Conservation (phyloP, 2,113 vertebrate genomes). For the Brachypodius melanocephalos region DNA sequence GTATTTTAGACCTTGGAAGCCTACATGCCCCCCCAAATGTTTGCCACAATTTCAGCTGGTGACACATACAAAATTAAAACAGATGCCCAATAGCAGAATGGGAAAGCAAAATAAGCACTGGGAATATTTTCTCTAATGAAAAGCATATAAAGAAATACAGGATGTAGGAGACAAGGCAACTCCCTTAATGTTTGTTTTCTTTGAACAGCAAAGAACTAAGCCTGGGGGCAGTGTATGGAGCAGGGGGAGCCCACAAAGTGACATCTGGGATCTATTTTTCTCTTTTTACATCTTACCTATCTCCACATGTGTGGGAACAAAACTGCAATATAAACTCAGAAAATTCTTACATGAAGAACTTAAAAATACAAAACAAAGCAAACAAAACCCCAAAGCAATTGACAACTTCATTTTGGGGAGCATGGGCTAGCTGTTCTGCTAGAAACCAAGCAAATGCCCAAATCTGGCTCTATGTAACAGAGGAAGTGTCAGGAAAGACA, state of each 20-base stretch:
- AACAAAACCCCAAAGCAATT: not conserved
- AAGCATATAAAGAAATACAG: not conserved
- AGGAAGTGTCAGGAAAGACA: not conserved
- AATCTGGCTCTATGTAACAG: not conserved
- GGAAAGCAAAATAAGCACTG: not conserved
- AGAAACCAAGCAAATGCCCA: not conserved
- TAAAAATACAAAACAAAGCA: not conserved
- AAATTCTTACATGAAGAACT: not conserved
- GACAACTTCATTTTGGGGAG: not conserved
- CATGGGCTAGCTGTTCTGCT: not conserved
- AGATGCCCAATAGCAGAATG: not conserved
- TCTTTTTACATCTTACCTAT: not conserved
- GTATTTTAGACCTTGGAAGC: not conserved
- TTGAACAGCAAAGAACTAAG: fast-evolving
- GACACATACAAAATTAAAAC: not conserved
- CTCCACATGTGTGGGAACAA: not conserved
- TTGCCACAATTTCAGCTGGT: not conserved
- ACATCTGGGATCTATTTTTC: not conserved
- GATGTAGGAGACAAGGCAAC: not conserved
- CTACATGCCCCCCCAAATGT: fast-evolving
- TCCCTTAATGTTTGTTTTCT: not conserved
- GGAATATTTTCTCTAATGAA: not conserved
- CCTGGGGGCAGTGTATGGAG: fast-evolving
- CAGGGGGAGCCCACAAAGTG: not conserved
- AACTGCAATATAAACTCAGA: not conserved